A percentile compares a stretch with the other conserved stretches of the same genome.
Conservation (phyloP, 2,113 vertebrate species). For the Beaufortia kweichowensis region DNA sequence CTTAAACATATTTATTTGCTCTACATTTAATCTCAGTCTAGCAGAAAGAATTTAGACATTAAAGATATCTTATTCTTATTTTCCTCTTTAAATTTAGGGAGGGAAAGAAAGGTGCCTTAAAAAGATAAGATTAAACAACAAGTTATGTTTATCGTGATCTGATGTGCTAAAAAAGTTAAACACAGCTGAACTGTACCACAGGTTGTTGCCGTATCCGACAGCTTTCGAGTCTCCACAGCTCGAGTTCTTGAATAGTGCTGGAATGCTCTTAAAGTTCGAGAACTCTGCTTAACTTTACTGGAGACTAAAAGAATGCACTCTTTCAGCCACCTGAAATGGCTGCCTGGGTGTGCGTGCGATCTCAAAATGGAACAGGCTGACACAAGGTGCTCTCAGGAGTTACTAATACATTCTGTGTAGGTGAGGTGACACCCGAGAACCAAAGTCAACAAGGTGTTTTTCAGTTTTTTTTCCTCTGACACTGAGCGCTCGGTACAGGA, state of each 20-base stretch:
- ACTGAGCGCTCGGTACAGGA: slow-evolving; percentile 40
- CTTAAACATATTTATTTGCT: background rate
- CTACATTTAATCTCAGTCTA: background rate
- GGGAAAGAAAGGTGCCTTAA: background rate
- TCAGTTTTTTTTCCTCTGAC: slow-evolving; percentile 33
- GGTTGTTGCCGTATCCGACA: background rate
- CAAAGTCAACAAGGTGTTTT: slow-evolving; percentile 47
- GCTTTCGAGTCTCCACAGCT: background rate
- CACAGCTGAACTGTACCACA: background rate
- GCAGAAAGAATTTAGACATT: too few species aligned
- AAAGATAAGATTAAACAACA: slow-evolving; percentile 5
- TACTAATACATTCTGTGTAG: slow-evolving; percentile 48
- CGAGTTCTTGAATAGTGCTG: background rate
- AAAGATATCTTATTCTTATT: background rate
- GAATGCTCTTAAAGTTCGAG: slow-evolving; percentile 26
- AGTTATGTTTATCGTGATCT: background rate
- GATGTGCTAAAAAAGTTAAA: background rate
- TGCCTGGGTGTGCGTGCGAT: slow-evolving; percentile 31
- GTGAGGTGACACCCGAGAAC: slow-evolving; percentile 50
- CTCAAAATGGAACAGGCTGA: slow-evolving; percentile 44
- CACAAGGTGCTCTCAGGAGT: slow-evolving; percentile 35
- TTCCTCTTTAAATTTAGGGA: background rate
- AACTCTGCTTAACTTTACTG: slow-evolving; percentile 17
- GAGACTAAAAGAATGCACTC: slow-evolving; percentile 11
- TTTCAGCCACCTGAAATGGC: slow-evolving; percentile 34